Evolutionary conservation across 2,113 vertebrate genomes (phyloP).

Genomic region (Paracyprichromis sp.): DNA sequence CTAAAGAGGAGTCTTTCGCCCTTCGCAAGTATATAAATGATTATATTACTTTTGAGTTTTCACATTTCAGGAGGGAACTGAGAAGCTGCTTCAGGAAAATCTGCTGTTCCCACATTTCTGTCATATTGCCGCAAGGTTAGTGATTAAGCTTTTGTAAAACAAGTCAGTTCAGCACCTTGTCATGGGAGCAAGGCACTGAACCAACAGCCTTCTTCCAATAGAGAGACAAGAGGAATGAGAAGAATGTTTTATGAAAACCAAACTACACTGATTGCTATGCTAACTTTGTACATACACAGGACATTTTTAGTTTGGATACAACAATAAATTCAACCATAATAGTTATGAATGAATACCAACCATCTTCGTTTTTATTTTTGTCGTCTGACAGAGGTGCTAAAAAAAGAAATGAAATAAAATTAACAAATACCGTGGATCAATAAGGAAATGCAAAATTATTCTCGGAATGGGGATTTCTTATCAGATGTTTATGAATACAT

Average conservation of each 20-base stretch:
- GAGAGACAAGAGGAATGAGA: background rate
- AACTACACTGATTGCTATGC: background rate
- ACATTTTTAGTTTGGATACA: background rate
- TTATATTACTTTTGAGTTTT: background rate
- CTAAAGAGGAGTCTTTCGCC: background rate
- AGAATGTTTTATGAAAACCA: background rate
- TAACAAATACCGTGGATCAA: background rate
- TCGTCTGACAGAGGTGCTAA: background rate
- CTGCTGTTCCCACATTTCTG: background rate
- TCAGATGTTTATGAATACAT: background rate
- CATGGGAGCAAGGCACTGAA: background rate
- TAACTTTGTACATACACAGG: background rate
- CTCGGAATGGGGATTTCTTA: background rate
- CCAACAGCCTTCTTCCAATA: background rate
- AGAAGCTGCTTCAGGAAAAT: background rate
- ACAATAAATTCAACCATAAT: background rate
- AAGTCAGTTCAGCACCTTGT: background rate
- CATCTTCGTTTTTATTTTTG: background rate
- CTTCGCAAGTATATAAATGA: conserved; percentile 26
- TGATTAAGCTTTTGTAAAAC: background rate
- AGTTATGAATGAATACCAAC: background rate
- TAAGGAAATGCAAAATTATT: background rate
- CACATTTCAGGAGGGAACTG: background rate
- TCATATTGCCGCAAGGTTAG: background rate
- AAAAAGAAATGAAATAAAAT: background rate